Evolutionary conservation across 1,140 invertebrate species (phyloP), one percentile per base, ranked within the genome.

Genomic region (Rhyzopertha dominica): DNA sequence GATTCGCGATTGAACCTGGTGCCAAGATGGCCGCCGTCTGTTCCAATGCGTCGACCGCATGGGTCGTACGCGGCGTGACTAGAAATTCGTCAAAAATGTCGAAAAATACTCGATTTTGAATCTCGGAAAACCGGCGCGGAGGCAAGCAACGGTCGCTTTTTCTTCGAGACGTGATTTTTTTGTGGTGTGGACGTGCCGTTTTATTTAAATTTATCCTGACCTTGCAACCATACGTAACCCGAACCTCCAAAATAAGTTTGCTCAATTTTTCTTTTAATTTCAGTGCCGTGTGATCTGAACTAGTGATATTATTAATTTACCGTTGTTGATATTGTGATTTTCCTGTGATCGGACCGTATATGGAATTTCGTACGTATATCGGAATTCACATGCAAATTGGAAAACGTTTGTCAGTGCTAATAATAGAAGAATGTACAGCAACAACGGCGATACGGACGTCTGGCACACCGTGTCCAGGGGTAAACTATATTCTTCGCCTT

Each of bases 1-100:
- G 28, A 32, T 14, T 30, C 9, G 29, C 60, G 58, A 59, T 36
- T 13, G 26, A 7, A 25, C 3, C 20, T 13, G 30, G 8, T 22
- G 10, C n/a, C 51, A 65, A 63, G 47, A 64, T 63, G 61, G 63
- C 63, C 53, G 54, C 38, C 49, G 22, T 30, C 47, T 56, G 39
- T 58, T 61, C 59, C 48, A 62, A 51, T 53, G 61, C 59, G 63
- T 58, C 61, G 63, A 61, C 63, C 63, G 53, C 61, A 65, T 65
- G 61, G 63, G 63, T 65, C 63, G 63, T 47, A 56, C 61, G 63
- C 63, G 58, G 58, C 58, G 57, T 61, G 60, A 52, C 59, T 53
- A 25, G 24, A 53, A 35, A 12, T 22, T 35, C 17, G 41, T 36
- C 35, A n/a, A n/a, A n/a, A n/a, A n/a, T n/a, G n/a, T n/a, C n/a